phyloP scores from a whole-genome alignment of 2,113 vertebrate genomes.

The Myocastor coypus region DNA sequence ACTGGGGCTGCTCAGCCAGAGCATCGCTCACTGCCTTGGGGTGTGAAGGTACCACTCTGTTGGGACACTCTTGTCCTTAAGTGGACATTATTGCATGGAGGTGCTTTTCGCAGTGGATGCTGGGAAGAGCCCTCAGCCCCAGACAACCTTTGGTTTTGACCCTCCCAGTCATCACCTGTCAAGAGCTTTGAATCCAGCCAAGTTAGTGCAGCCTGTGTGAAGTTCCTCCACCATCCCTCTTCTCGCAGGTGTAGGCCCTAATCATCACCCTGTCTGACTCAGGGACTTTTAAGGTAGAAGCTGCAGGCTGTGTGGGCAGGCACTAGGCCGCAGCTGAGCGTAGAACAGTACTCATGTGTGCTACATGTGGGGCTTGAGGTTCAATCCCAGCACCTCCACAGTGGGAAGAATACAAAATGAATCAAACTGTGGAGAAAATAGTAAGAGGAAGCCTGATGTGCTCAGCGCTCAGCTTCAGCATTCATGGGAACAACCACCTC shows the following conservation, averaged over 20 bases:
- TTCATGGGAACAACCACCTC: rapidly evolving
- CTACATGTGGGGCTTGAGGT: no score
- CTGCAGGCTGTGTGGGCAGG: not conserved
- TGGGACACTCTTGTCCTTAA: not conserved
- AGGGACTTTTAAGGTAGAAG: not conserved
- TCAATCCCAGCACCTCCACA: no score
- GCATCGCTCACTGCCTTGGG: not conserved
- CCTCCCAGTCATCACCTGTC: not conserved
- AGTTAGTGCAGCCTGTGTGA: not conserved
- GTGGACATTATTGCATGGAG: no score
- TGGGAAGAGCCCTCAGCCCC: not conserved
- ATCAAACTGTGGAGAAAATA: not conserved
- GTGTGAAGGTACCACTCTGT: not conserved
- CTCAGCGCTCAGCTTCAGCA: not conserved
- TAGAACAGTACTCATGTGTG: no score
- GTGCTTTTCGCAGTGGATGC: not conserved
- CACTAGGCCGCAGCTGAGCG: no score
- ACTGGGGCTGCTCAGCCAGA: not conserved
- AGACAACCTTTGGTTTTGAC: not conserved
- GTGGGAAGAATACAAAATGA: no score
- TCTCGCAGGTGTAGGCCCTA: not conserved
- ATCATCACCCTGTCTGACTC: no score
- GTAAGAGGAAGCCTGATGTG: not conserved
- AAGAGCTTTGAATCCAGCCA: not conserved
- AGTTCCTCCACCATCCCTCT: no score